These are phyloP conservation scores for Zoanthus sociatus DNA, from an alignment of 92 coral and sea anemone genomes.

Conservation along the genomic window DNA sequence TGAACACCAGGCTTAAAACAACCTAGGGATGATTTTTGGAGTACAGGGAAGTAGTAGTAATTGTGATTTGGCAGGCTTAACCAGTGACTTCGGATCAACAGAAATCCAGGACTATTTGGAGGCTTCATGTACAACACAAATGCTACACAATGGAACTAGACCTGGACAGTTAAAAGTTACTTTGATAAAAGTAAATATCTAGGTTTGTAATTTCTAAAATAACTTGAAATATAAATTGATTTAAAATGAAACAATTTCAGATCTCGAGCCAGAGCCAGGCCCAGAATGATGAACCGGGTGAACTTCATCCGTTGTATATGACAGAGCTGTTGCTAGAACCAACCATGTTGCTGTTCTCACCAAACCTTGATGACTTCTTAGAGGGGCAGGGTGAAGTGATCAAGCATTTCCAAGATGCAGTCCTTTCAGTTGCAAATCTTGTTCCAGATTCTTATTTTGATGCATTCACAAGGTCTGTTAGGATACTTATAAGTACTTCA, in stretches of 20 bases:
- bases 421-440: conserved; percentile 92
- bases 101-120: too few species aligned
- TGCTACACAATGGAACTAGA: too few species aligned
- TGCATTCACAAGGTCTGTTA: conserved; percentile 88
- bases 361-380: conserved; percentile 95
- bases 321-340: conserved; percentile 94
- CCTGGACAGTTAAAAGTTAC: too few species aligned
- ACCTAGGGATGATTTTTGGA: too few species aligned
- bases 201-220: neutral
- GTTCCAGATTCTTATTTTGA: conserved; percentile 97
- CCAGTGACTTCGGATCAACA: too few species aligned
- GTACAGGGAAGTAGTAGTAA: too few species aligned
- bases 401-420: conserved; percentile 97
- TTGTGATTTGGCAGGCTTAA: too few species aligned
- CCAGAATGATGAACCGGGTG: conserved; percentile 77
- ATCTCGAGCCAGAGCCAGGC: conserved; percentile 15
- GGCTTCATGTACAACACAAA: too few species aligned
- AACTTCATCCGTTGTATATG: conserved; percentile 88
- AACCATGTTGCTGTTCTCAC: conserved; percentile 84
- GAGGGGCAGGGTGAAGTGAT: conserved; percentile 98
- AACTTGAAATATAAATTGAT: neutral
- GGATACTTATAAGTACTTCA: neutral
- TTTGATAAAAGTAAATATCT: too few species aligned
- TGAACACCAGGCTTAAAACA: too few species aligned
- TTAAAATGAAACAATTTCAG: neutral